These are phyloP conservation scores for Cantharis lateralis DNA, from an alignment of 2,888 invertebrate species.

Conservation along the genomic window DNA sequence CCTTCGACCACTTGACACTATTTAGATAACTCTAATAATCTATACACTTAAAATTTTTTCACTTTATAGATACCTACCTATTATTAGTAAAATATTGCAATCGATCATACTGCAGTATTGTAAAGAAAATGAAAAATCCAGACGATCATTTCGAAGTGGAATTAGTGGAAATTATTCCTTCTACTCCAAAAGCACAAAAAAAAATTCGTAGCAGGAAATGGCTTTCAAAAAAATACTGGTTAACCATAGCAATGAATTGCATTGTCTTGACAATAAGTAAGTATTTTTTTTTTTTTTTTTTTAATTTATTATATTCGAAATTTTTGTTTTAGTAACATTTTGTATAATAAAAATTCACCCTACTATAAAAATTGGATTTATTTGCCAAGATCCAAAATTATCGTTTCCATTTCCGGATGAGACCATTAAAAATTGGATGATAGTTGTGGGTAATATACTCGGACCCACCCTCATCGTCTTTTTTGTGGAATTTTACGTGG, in stretches of 20 bases:
- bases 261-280: background rate
- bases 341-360: background rate
- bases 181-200: background rate
- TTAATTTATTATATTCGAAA: background rate
- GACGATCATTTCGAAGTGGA: background rate
- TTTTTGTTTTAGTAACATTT: background rate
- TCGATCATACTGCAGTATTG: background rate
- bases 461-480: background rate
- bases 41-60: background rate
- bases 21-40: background rate
- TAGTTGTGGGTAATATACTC: background rate
- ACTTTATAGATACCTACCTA: background rate
- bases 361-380: background rate
- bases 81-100: background rate
- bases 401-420: constrained; percentile 70
- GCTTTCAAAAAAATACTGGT: background rate
- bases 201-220: background rate
- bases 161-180: background rate
- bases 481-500: background rate
- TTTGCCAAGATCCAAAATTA: constrained; percentile 56
- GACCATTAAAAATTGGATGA: constrained; percentile 62
- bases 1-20: background rate
- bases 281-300: background rate
- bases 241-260: background rate
- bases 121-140: background rate